Conservation (phyloP, 2,797 vertebrate genomes). For the Sebastes minor region DNA sequence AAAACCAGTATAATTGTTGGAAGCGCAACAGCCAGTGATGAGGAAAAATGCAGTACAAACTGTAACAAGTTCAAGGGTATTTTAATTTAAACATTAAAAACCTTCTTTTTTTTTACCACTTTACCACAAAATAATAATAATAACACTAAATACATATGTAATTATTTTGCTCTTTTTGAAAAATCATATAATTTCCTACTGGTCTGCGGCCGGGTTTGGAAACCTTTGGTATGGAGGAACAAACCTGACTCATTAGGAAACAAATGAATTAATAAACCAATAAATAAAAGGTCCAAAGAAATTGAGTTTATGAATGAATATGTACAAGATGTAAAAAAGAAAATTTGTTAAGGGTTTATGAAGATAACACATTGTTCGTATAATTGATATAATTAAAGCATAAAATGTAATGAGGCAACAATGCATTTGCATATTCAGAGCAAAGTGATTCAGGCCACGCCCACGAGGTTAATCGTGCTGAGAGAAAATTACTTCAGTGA, state of each 20-base stretch:
- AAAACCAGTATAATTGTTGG: background rate
- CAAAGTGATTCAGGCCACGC: background rate
- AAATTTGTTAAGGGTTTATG: background rate
- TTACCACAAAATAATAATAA: background rate
- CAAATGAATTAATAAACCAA: background rate
- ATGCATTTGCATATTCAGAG: constrained; percentile 13
- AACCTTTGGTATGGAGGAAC: background rate
- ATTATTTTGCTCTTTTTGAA: background rate
- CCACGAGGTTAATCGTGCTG: constrained; percentile 12
- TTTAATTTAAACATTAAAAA: background rate
- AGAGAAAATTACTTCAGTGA: constrained; percentile 2
- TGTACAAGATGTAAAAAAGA: background rate
- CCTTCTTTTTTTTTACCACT: too few species aligned
- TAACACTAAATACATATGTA: background rate
- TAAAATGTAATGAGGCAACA: background rate
- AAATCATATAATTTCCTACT: too few species aligned
- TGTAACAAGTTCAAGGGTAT: background rate
- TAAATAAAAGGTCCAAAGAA: background rate
- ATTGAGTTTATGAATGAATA: background rate
- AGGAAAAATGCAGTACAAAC: background rate
- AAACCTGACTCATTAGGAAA: background rate
- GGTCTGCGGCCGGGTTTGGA: background rate
- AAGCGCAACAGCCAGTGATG: background rate
- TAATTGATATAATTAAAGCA: constrained; percentile 6
- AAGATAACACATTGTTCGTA: constrained; percentile 1